Evolutionary conservation across 1,140 invertebrate species (phyloP).

Genomic region (Thaumetopoea pityocampa): DNA sequence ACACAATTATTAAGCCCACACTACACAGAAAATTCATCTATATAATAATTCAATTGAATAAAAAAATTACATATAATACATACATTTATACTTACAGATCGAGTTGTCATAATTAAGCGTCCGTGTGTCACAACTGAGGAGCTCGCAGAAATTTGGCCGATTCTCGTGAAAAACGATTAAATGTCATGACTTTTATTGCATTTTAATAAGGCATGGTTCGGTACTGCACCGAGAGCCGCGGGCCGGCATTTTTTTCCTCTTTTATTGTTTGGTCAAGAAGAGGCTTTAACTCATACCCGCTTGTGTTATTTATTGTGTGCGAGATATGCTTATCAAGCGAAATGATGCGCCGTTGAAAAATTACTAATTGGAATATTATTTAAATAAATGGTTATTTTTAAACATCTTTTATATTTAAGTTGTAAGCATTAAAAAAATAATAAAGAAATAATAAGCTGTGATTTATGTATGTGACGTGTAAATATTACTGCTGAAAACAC

Average conservation of each 20-base stretch:
- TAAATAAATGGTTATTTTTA: constrained; percentile 14
- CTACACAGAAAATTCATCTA: too few species aligned
- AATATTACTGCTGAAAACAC: too few species aligned
- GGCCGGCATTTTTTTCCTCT: constrained; percentile 7
- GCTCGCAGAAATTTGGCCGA: constrained; percentile 12
- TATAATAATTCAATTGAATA: too few species aligned
- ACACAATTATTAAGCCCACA: too few species aligned
- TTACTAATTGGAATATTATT: constrained; percentile 18
- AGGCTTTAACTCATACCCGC: constrained; percentile 8
- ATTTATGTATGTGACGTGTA: too few species aligned
- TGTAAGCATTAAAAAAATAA: too few species aligned
- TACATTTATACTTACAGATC: too few species aligned
- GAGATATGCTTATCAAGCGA: constrained; percentile 16
- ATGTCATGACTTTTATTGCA: constrained; percentile 34
- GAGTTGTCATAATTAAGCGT: neutral
- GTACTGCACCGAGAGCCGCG: constrained; percentile 13
- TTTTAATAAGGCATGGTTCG: constrained; percentile 32
- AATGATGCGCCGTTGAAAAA: constrained; percentile 8
- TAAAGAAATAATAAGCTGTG: too few species aligned
- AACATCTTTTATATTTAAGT: constrained; percentile 12
- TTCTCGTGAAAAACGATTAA: constrained; percentile 34
- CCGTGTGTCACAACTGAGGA: neutral
- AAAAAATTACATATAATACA: too few species aligned
- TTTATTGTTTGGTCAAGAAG: constrained; percentile 18
- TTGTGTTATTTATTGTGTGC: constrained; percentile 15